These are phyloP conservation scores for Saguinus imperator DNA, from an alignment of 2,113 vertebrate genomes.

Conservation along the genomic window DNA sequence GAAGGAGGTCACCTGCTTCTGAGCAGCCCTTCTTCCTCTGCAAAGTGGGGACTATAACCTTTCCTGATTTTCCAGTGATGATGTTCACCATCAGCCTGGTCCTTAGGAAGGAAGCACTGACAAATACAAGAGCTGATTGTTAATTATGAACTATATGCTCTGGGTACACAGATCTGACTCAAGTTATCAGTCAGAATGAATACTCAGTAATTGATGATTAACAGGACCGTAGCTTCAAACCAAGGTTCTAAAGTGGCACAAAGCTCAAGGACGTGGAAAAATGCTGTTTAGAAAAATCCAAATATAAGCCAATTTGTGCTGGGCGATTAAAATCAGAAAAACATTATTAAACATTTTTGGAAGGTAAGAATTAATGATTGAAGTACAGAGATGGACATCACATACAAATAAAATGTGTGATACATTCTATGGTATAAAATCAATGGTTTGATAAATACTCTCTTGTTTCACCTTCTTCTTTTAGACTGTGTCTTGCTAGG, in stretches of 20 bases:
- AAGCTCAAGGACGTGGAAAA: background rate
- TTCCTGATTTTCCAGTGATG: background rate
- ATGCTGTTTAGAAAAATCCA: background rate
- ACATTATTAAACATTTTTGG: background rate
- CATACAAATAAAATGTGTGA: background rate
- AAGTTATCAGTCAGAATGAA: background rate
- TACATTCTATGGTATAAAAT: background rate
- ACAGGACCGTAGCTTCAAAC: background rate
- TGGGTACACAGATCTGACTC: background rate
- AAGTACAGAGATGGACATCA: background rate
- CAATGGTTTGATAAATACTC: background rate
- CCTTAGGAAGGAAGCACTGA: background rate
- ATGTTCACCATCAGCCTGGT: background rate
- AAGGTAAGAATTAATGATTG: background rate
- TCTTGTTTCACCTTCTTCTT: background rate
- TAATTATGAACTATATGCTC: background rate
- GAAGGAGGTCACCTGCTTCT: background rate
- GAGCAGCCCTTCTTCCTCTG: background rate
- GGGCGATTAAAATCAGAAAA: background rate
- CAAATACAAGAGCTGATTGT: background rate
- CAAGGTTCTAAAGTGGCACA: background rate
- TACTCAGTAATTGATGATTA: conserved; percentile 5
- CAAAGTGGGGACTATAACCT: background rate
- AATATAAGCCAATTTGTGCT: background rate
- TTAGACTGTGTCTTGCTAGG: background rate